Conservation (phyloP, 2,113 vertebrate genomes). For the Hemibagrus wyckioides region DNA sequence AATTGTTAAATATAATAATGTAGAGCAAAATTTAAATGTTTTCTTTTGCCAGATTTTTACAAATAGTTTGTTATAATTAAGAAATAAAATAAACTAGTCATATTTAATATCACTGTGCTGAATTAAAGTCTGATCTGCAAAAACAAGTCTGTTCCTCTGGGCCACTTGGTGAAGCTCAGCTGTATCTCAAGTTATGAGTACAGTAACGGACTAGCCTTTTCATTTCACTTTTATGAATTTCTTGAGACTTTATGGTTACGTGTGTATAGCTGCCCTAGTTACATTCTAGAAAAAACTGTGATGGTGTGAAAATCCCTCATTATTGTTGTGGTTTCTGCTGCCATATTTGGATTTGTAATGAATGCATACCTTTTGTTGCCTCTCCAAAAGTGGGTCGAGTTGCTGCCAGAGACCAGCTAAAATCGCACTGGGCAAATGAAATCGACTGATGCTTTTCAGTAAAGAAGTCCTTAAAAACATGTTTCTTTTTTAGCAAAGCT, state of each 20-base stretch:
- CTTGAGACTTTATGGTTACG: neutral
- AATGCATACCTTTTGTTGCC: slow-evolving; percentile 9
- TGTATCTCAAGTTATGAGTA: neutral
- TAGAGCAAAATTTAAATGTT: neutral
- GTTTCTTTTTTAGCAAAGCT: neutral
- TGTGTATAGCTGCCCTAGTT: neutral
- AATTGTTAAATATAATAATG: neutral
- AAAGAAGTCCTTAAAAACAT: neutral
- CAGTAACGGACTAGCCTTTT: neutral
- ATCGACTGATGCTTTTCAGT: neutral
- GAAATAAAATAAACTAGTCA: neutral
- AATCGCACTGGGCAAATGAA: neutral
- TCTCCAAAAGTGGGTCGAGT: neutral
- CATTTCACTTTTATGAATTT: neutral
- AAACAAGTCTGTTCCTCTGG: neutral
- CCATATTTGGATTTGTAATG: neutral
- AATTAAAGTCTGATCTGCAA: neutral
- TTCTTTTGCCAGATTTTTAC: neutral
- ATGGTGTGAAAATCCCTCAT: neutral
- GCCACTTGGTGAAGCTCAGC: neutral
- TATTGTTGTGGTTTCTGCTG: slow-evolving; percentile 5
- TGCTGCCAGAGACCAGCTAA: neutral
- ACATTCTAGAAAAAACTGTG: neutral
- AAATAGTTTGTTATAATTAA: neutral
- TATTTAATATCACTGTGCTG: neutral